These are phyloP conservation scores for Tinea semifulvella DNA, from an alignment of 2,888 invertebrate genomes.

Conservation along the genomic window DNA sequence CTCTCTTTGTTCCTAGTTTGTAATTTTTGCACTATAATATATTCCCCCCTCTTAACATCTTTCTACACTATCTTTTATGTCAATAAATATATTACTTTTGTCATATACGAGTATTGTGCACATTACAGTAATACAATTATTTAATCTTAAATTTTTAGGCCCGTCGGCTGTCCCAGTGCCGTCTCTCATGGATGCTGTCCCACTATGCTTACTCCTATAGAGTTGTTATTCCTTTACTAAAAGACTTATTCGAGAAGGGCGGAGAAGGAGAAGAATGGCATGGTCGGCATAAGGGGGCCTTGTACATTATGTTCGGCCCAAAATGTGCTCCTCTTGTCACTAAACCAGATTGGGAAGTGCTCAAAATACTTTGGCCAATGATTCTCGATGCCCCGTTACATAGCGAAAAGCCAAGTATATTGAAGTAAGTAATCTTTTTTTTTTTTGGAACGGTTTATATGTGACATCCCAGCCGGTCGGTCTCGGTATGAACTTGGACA, in stretches of 20 bases:
- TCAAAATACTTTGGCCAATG: conserved; percentile 79
- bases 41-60: too few relatives aligned
- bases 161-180: conserved; percentile 72
- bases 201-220: conserved; percentile 77
- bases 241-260: conserved; percentile 62
- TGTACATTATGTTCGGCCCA: conserved; percentile 79
- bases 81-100: too few relatives aligned
- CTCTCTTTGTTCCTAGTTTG: too few relatives aligned
- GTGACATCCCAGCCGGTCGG: too few relatives aligned
- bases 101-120: too few relatives aligned
- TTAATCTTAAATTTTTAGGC: conserved; percentile 51
- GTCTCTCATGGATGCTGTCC: conserved; percentile 69
- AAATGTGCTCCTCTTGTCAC: conserved; percentile 71
- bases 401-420: conserved; percentile 86
- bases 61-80: too few relatives aligned
- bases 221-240: conserved; percentile 69
- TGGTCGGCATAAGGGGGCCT: conserved; percentile 69
- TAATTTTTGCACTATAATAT: too few relatives aligned
- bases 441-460: too few relatives aligned
- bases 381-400: conserved; percentile 75
- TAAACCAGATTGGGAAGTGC: conserved; percentile 79
- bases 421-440: conserved; percentile 40
- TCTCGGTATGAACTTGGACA: too few relatives aligned
- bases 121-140: too few relatives aligned
- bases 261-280: conserved; percentile 60